Evolutionary conservation across 1,140 invertebrate species (phyloP).

Genomic region (Tetramorium simillimum): DNA sequence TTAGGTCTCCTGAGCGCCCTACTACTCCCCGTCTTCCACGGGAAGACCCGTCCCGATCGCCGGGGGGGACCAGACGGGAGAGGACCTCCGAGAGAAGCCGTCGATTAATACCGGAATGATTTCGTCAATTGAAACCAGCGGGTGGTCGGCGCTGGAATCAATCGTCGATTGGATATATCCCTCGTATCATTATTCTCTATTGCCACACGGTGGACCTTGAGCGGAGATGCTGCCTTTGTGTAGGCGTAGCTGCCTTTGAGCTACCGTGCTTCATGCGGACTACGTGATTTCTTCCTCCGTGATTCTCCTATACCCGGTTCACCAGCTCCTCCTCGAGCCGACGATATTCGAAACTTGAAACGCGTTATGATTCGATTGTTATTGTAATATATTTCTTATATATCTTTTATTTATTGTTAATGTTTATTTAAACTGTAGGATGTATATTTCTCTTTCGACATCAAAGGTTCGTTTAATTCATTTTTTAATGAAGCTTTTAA

Average conservation of each 20-base stretch:
- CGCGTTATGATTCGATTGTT: background rate
- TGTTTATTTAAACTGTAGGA: background rate
- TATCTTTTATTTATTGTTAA: background rate
- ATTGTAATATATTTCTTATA: background rate
- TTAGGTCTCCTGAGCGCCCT: background rate
- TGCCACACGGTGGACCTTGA: background rate
- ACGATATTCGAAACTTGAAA: background rate
- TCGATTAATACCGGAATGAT: no score
- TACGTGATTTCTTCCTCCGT: background rate
- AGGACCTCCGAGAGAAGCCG: no score
- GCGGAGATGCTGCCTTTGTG: background rate
- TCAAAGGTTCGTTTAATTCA: background rate
- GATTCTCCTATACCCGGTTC: background rate
- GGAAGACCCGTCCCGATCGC: no score
- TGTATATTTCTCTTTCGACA: no score
- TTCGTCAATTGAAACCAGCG: no score
- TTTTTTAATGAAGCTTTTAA: background rate
- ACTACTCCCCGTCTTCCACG: background rate
- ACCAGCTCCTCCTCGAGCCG: background rate
- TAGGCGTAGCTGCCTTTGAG: background rate
- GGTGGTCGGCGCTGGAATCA: no score
- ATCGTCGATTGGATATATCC: background rate
- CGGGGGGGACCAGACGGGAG: no score
- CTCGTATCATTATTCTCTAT: background rate
- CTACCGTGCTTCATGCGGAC: background rate